Base-by-base conservation (phyloP, 1,140 invertebrate genomes). In the Lepidurus couesii region DNA sequence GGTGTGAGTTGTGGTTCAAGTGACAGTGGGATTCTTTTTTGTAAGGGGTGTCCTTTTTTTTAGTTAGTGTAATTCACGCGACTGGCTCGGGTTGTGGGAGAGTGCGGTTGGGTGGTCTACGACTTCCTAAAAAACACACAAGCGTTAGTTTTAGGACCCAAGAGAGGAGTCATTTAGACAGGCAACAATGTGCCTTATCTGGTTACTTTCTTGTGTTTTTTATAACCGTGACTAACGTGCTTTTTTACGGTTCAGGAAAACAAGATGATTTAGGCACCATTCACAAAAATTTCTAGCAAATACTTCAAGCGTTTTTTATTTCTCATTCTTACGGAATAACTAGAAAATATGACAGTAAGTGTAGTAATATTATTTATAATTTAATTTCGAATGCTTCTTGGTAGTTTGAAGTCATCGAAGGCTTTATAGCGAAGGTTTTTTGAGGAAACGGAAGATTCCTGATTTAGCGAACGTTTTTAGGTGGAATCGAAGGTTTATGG, bases 121-220 rank as follows among this genome's bases (percentile, higher is more conserved):
- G 53, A 65, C 53, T 65, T 65, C 53, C 53, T 65, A n/a, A n/a
- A 65, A 65, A 65, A 65, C 16, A 65, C n/a, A 65, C 9, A 16
- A 65, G 13, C 21, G 53, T 16, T 13, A 65, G 13, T 65, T 65
- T 65, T 65, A 7, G 16, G 21, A 16, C 53, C 53, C 21, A 21
- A 65, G 53, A 65, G 6, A 65, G 53, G 53, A 65, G 53, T 65
- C 53, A 16, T 65, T 65, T 65, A 65, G 21, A 21, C 53, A 65
- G 21, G 53, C 53, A 65, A 65, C 53, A 65, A 65, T 65, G 53
- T 65, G 53, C 53, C 53, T 65, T 21, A 65, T 65, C 53, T 65
- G 1, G 53, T 65, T n/a, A 65, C 53, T 65, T n/a, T 21, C 16
- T 65, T 34, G 34, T 34, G 34, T 7, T 65, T 65, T 65, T 65